Evolutionary conservation across 2,888 invertebrate genomes (phyloP).

Genomic region (Lithosia quadra): DNA sequence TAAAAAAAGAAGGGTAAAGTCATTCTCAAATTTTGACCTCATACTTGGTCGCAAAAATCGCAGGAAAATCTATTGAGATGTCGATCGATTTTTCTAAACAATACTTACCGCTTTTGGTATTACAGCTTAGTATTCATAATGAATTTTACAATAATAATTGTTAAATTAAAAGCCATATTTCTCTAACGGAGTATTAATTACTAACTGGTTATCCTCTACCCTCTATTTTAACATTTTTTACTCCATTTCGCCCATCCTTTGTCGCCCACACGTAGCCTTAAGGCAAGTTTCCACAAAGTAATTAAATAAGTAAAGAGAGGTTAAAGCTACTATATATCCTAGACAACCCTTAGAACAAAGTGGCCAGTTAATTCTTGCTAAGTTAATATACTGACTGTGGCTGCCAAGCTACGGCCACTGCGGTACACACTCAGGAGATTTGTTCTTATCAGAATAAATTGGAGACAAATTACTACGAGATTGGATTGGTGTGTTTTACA

Average conservation of each 20-base stretch:
- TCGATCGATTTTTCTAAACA: too few species aligned
- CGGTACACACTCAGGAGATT: constrained; percentile 58
- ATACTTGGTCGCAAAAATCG: too few species aligned
- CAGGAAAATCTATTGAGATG: too few species aligned
- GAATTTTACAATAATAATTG: neutral
- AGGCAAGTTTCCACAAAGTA: neutral
- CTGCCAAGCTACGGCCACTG: constrained; percentile 7
- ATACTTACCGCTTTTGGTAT: too few species aligned
- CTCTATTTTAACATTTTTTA: neutral
- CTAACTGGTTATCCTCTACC: neutral
- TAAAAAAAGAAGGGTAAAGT: too few species aligned
- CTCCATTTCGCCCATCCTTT: neutral
- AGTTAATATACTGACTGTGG: constrained; percentile 20
- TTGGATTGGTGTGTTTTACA: constrained; percentile 22
- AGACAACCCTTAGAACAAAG: constrained; percentile 13
- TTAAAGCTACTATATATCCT: constrained; percentile 7
- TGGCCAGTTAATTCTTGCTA: constrained; percentile 19
- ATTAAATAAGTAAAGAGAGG: constrained; percentile 10
- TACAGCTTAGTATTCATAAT: neutral
- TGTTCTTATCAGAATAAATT: constrained; percentile 70
- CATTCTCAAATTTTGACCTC: too few species aligned
- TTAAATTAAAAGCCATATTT: neutral
- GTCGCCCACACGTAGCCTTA: neutral
- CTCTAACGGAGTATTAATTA: neutral
- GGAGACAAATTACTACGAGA: constrained; percentile 69